Conservation (phyloP, 2,797 vertebrate species). For the Sebastes umbrosus region DNA sequence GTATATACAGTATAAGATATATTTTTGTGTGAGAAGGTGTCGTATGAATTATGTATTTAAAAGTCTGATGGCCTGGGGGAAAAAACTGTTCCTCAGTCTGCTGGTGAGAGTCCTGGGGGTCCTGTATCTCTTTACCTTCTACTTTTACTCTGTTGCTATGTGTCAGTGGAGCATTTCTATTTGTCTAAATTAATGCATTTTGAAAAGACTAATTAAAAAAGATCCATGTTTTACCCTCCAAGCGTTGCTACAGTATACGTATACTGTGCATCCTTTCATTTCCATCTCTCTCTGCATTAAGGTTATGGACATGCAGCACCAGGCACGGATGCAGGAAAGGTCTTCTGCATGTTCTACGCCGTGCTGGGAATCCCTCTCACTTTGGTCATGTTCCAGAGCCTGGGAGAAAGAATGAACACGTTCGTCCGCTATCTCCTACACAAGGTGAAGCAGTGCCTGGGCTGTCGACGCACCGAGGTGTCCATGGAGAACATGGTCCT, state of each 20-base stretch:
- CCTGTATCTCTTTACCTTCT: no score
- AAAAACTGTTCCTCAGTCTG: no score
- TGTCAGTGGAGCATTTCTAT: neutral
- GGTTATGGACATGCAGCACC: slow-evolving; percentile 96
- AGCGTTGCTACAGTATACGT: neutral
- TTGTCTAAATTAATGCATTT: neutral
- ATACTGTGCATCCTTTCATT: slow-evolving; percentile 21
- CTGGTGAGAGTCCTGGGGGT: no score
- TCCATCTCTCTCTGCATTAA: slow-evolving; percentile 59
- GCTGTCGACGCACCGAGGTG: slow-evolving; percentile 86
- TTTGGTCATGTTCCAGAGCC: slow-evolving; percentile 97
- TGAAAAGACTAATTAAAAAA: neutral
- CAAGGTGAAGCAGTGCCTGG: slow-evolving; percentile 89
- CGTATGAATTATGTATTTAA: no score
- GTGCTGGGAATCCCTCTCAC: slow-evolving; percentile 96
- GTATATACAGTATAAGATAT: no score
- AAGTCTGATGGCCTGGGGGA: no score
- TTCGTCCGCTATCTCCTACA: slow-evolving; percentile 91
- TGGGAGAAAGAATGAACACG: slow-evolving; percentile 96
- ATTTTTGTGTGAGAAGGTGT: no score
- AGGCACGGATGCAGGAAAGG: slow-evolving; percentile 93
- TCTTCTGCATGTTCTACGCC: slow-evolving; percentile 99
- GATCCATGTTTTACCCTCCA: neutral
- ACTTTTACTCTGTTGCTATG: neutral
- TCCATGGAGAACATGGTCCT: slow-evolving; percentile 98